phyloP scores from a whole-genome alignment of 2,797 vertebrate species.

The Gymnoscopelus braueri region DNA sequence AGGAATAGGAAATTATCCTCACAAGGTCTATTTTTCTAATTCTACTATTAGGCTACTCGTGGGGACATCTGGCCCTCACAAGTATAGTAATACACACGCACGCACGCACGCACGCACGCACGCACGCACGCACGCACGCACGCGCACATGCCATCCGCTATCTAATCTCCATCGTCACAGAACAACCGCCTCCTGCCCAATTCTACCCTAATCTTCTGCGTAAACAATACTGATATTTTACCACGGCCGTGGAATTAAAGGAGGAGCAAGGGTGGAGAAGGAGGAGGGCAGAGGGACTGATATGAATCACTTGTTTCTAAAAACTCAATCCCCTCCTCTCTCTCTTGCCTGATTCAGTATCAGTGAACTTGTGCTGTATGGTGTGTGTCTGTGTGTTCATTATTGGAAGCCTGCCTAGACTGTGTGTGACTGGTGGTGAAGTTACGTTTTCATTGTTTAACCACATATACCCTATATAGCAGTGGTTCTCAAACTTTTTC shows the following conservation, averaged over 20 bases:
- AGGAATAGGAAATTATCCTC: too few species aligned
- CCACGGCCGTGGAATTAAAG: constrained; percentile 84
- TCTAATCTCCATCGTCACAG: constrained; percentile 98
- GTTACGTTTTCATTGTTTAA: too few species aligned
- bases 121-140: background rate
- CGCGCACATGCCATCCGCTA: constrained; percentile 83
- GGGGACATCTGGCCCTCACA: too few species aligned
- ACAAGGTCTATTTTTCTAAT: too few species aligned
- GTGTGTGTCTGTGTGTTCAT: constrained; percentile 14
- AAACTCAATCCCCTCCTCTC: constrained; percentile 23
- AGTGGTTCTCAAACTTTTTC: too few species aligned
- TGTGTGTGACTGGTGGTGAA: background rate
- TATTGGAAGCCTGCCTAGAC: background rate
- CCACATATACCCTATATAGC: too few species aligned
- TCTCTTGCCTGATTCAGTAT: constrained; percentile 25
- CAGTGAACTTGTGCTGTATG: constrained; percentile 8
- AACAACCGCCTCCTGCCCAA: constrained; percentile 98
- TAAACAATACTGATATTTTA: constrained; percentile 99
- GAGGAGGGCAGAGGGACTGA: constrained; percentile 76
- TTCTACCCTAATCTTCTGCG: constrained; percentile 98
- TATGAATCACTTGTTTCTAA: constrained; percentile 78
- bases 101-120: background rate
- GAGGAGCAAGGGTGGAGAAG: constrained; percentile 28
- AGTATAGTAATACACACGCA: constrained; percentile 7
- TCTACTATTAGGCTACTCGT: too few species aligned